Conservation (phyloP, 2,113 vertebrate genomes). For the Polypterus senegalus region DNA sequence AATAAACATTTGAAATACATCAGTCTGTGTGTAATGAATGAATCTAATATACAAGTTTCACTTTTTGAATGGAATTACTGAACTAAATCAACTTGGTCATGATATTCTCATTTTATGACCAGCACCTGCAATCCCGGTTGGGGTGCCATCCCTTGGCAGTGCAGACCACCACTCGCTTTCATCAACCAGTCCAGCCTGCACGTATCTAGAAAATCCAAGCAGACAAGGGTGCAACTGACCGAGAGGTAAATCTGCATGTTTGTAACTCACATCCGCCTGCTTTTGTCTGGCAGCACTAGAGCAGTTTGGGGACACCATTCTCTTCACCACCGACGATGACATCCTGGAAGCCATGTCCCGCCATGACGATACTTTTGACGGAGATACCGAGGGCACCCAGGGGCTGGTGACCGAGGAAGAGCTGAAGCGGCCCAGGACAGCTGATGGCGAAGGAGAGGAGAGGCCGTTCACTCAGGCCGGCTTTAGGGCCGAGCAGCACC, state of each 20-base stretch:
- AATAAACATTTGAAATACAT: no score
- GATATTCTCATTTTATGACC: no score
- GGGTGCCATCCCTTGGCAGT: no score
- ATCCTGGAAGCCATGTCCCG: conserved; percentile 86
- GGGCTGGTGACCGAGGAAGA: conserved; percentile 53
- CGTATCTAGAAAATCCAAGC: no score
- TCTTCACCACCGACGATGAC: conserved; percentile 88
- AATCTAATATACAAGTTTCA: no score
- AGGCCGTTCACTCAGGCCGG: conserved; percentile 79
- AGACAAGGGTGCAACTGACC: no score
- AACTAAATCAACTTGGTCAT: no score
- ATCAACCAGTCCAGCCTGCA: no score
- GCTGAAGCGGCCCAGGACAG: conserved; percentile 72
- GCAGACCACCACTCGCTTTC: no score
- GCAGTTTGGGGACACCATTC: conserved; percentile 91
- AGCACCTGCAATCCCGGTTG: no score
- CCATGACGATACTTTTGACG: conserved; percentile 63
- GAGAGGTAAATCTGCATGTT: conserved; percentile 1
- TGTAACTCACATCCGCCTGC: conserved; percentile 1
- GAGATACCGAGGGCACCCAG: conserved; percentile 39
- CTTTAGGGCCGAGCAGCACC: conserved; percentile 41
- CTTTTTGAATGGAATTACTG: no score
- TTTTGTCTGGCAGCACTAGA: conserved; percentile 56
- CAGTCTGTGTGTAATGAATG: no score
- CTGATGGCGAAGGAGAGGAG: conserved; percentile 74